These are phyloP conservation scores for Melanitta fusca DNA, from an alignment of 2,797 vertebrate genomes.

Conservation along the genomic window DNA sequence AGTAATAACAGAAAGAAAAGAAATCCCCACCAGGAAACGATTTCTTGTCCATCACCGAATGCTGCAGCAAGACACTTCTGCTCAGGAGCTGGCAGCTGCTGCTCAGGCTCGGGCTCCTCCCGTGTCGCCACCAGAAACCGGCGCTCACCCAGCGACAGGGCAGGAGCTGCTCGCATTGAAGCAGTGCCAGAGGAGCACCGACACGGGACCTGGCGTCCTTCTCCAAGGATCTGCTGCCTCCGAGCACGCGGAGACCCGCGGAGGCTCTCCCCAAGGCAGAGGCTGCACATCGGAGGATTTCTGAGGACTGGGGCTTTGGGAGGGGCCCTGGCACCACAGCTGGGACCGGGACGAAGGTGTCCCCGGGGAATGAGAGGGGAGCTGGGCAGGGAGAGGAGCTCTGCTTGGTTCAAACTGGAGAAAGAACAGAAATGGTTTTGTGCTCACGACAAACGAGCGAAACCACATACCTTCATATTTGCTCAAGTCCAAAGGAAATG, in stretches of 20 bases:
- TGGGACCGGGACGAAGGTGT: neutral
- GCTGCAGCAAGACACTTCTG: neutral
- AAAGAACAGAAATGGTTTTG: neutral
- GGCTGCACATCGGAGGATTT: neutral
- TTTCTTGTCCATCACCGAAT: neutral
- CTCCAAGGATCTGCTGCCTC: neutral
- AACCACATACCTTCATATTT: fast-evolving
- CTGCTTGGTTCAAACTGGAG: neutral
- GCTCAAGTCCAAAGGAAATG: neutral
- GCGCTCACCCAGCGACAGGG: neutral
- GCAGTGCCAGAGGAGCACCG: neutral
- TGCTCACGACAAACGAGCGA: neutral
- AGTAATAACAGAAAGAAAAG: neutral
- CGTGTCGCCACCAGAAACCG: neutral
- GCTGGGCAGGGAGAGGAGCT: neutral
- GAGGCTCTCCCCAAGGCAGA: fast-evolving
- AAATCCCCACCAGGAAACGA: neutral
- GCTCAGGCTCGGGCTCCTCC: neutral
- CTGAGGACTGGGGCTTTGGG: fast-evolving
- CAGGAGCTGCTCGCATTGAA: neutral
- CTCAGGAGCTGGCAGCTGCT: neutral
- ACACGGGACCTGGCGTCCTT: neutral
- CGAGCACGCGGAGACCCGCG: fast-evolving
- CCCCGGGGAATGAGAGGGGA: neutral
- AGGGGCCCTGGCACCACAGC: neutral